A percentile compares a stretch with the other conserved stretches of the same genome.
Evolutionary conservation across 2,113 vertebrate genomes (phyloP).

Genomic region (Todiramphus chloris): DNA sequence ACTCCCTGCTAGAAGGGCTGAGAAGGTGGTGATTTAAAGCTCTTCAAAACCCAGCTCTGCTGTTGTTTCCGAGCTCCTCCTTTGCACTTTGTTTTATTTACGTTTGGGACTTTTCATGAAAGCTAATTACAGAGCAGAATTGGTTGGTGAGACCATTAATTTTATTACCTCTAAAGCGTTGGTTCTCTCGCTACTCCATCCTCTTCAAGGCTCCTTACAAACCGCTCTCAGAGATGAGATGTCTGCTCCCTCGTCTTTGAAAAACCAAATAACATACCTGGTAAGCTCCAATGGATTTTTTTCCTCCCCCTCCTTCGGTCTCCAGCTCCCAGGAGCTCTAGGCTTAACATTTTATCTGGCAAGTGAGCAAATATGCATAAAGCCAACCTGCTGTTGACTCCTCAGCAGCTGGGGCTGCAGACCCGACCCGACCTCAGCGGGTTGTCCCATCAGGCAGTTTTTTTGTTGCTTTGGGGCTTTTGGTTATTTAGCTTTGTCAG

Average conservation of each 20-base stretch:
- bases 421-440: accelerated
- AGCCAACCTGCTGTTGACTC: background rate
- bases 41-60: background rate
- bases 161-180: background rate
- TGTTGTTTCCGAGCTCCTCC: background rate
- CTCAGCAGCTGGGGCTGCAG: background rate
- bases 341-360: background rate
- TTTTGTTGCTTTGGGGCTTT: background rate
- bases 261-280: background rate
- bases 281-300: background rate
- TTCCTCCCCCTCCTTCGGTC: accelerated
- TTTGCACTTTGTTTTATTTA: background rate
- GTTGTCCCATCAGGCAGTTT: background rate
- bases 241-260: background rate
- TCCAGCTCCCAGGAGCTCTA: background rate
- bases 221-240: background rate
- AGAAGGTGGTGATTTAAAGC: background rate
- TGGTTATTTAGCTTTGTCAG: background rate
- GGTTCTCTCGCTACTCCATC: background rate
- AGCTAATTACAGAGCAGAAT: background rate
- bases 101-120: background rate
- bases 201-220: accelerated
- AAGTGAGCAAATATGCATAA: background rate
- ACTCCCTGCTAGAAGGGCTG: background rate
- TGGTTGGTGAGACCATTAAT: background rate